Evolutionary conservation across 2,888 invertebrate species (phyloP).

Genomic region (Rhamnusium bicolor): DNA sequence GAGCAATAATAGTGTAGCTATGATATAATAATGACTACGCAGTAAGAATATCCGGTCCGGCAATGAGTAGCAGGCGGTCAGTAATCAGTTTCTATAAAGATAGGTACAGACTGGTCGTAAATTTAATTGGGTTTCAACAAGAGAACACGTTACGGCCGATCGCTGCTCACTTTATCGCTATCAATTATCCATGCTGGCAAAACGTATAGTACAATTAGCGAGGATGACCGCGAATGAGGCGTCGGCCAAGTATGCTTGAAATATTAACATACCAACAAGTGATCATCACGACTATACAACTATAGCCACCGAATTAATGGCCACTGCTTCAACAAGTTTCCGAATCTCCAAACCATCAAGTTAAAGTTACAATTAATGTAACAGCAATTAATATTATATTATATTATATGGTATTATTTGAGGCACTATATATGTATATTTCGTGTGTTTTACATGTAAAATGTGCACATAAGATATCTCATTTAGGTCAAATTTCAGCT

Average conservation of each 20-base stretch:
- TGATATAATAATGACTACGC: conserved; percentile 19
- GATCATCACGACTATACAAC: conserved; percentile 32
- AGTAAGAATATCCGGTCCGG: conserved; percentile 2
- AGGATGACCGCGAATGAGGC: conserved; percentile 44
- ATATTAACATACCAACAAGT: conserved; percentile 40
- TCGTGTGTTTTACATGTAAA: no score
- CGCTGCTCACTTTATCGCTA: conserved; percentile 59
- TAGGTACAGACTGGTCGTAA: conserved; percentile 56
- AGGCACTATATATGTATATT: no score
- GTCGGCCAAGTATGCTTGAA: conserved; percentile 52
- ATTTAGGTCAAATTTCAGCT: no score
- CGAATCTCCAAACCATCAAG: neutral
- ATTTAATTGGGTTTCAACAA: conserved; percentile 58
- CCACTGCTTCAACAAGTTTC: conserved; percentile 27
- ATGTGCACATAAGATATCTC: no score
- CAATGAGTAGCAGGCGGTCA: conserved; percentile 50
- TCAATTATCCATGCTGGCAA: conserved; percentile 58
- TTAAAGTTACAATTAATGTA: neutral
- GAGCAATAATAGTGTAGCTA: conserved; percentile 17
- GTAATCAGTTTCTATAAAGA: conserved; percentile 56
- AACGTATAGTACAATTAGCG: conserved; percentile 57
- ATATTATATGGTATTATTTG: no score
- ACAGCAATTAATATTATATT: neutral
- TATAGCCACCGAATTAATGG: conserved; percentile 32
- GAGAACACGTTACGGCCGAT: conserved; percentile 57